A percentile compares a stretch with the other conserved stretches of the same genome.
phyloP scores from a whole-genome alignment of 2,797 vertebrate genomes.

The Potorous gilbertii region DNA sequence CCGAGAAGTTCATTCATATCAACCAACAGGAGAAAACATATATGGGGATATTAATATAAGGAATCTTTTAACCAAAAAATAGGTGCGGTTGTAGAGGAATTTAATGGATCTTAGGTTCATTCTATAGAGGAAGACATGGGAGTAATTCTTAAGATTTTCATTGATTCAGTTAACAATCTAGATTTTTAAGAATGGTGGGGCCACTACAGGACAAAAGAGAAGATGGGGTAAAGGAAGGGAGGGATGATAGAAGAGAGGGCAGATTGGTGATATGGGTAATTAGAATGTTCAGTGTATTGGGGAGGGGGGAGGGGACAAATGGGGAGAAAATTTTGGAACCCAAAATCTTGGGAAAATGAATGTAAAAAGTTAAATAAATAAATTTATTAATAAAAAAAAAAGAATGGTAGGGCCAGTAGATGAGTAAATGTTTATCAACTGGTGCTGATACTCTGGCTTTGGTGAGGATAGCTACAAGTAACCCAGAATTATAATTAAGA shows the following conservation, averaged over 20 bases:
- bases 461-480: neutral
- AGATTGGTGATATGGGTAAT: too few relatives aligned
- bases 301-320: too few relatives aligned
- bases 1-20: neutral
- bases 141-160: neutral
- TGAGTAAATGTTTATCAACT: neutral
- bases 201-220: too few relatives aligned
- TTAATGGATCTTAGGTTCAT: neutral
- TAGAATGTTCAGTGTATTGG: too few relatives aligned
- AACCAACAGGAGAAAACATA: neutral
- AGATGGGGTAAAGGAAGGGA: too few relatives aligned
- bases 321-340: too few relatives aligned
- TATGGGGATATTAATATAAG: neutral
- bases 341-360: too few relatives aligned
- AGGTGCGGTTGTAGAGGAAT: neutral
- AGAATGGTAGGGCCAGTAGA: neutral
- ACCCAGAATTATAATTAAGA: neutral
- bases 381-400: too few relatives aligned
- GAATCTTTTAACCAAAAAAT: neutral
- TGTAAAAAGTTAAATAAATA: too few relatives aligned
- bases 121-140: neutral
- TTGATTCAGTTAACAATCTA: neutral
- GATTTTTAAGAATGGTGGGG: neutral
- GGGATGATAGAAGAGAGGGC: too few relatives aligned
- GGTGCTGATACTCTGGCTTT: neutral